phyloP scores from a whole-genome alignment of 2,888 invertebrate species.

The Lysandra coridon region DNA sequence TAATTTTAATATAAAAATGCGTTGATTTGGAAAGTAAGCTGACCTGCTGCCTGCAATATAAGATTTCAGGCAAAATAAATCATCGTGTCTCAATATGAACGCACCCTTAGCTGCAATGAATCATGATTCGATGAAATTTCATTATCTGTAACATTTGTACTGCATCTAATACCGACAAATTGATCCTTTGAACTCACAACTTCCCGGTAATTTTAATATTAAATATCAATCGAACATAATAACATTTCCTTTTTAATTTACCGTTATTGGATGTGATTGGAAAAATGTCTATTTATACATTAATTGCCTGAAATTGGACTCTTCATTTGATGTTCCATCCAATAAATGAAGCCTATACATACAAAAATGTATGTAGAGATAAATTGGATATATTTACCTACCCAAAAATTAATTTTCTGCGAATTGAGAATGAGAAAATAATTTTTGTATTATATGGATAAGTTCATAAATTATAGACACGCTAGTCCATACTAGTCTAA shows the following conservation, averaged over 20 bases:
- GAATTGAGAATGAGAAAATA: too few relatives aligned
- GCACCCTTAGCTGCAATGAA: conserved; percentile 40
- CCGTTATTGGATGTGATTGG: background rate
- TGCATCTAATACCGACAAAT: conserved; percentile 32
- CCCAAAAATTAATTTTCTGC: background rate
- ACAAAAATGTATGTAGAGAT: background rate
- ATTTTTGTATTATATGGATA: background rate
- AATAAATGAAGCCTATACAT: background rate
- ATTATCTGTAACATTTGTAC: conserved; percentile 39
- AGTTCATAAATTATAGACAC: background rate
- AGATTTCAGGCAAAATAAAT: background rate
- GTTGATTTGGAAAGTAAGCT: too few relatives aligned
- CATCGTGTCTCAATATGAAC: background rate
- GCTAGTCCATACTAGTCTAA: background rate
- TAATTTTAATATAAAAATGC: too few relatives aligned
- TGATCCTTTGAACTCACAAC: conserved; percentile 17
- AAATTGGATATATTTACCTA: background rate
- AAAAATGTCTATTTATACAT: background rate
- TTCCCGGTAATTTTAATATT: conserved; percentile 21
- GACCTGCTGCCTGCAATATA: too few relatives aligned
- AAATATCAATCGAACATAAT: conserved; percentile 7
- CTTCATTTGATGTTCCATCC: background rate
- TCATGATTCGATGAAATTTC: conserved; percentile 43
- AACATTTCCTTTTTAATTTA: conserved; percentile 14
- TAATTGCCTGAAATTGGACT: background rate